Evolutionary conservation across 2,888 invertebrate genomes (phyloP), one percentile per base, ranked within the genome.

Genomic region (Cantharis rufa): DNA sequence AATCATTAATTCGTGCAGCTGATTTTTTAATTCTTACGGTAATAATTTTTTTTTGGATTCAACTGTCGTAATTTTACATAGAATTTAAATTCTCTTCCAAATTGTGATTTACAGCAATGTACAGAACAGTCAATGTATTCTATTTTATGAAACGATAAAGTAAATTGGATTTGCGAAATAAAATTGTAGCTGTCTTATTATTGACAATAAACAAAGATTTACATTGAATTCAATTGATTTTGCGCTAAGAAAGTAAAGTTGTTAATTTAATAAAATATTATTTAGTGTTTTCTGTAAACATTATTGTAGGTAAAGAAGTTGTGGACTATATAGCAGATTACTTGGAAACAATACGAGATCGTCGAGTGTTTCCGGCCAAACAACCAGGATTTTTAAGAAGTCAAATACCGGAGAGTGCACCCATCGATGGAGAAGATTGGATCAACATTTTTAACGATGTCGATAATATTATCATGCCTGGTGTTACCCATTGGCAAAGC

Each of bases 241-340:
- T 24, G 5, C 5, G 9, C n/a, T 48, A 48, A 48, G n/a, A n/a
- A 48, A 48, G 48, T 48, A 48, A 48, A 64, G 11, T 16, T 11
- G 10, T 10, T 64, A 64, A 64, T 64, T 64, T 64, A 18, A 16
- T 16, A 16, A 18, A 64, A 16, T 9, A 48, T 48, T n/a, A n/a
- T 48, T 7, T 48, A 48, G 48, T n/a, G 7, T 48, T 48, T 48
- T 32, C 16, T 10, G 16, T 11, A 2, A 73, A 15, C 27, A 62
- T 71, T 69, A 32, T 72, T 81, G 1, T 87, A 96, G 99, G 98
- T 62, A 98, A 98, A 88, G 97, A 98, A 89, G 95, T 99, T 94
- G 96, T 99, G 77, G 99, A 99, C 89, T 99, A 96, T 88, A 98
- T 99, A 82, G 98, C 98, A 0, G 97, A 99, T 87, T 99, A 99